A percentile compares a stretch with the other conserved stretches of the same genome.
These are phyloP conservation scores for Fundulus diaphanus DNA, from an alignment of 2,797 vertebrate genomes.

Conservation along the genomic window DNA sequence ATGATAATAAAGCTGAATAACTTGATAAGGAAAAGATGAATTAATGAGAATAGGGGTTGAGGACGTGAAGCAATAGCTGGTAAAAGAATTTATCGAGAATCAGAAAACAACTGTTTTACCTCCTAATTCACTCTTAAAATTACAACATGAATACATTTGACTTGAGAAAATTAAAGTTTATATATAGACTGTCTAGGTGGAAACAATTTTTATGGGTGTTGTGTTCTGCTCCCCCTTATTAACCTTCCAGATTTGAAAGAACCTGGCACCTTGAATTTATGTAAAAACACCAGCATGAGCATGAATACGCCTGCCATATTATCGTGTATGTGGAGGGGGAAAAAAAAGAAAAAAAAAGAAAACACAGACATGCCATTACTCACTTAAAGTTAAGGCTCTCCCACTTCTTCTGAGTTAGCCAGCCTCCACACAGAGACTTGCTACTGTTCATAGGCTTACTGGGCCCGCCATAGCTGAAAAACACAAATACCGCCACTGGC, in stretches of 20 bases:
- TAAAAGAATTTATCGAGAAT: slow-evolving; percentile 27
- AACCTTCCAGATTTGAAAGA: slow-evolving; percentile 10
- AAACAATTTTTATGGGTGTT: slow-evolving; percentile 31
- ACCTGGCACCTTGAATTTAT: slow-evolving; percentile 50
- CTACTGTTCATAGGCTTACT: slow-evolving; percentile 63
- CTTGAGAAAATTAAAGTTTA: slow-evolving; percentile 20
- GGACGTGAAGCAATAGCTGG: slow-evolving; percentile 25
- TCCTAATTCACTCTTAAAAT: slow-evolving; percentile 7
- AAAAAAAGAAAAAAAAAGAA: slow-evolving; percentile 16
- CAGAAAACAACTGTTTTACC: slow-evolving; percentile 2
- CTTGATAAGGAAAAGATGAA: slow-evolving; percentile 31
- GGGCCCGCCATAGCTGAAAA: slow-evolving; percentile 68
- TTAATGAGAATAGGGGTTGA: slow-evolving; percentile 9
- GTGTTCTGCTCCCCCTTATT: slow-evolving; percentile 1
- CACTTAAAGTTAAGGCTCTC: slow-evolving; percentile 80
- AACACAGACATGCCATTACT: slow-evolving; percentile 65
- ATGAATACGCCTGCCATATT: slow-evolving; percentile 46
- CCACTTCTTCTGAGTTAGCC: slow-evolving; percentile 75
- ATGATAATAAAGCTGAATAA: slow-evolving; percentile 52
- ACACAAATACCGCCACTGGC: slow-evolving; percentile 59
- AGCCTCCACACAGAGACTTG: slow-evolving; percentile 67
- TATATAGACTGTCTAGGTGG: slow-evolving; percentile 23
- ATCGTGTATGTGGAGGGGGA: slow-evolving; percentile 10
- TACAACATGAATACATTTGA: slow-evolving; percentile 36
- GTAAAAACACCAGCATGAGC: slow-evolving; percentile 49